A percentile compares a stretch with the other conserved stretches of the same genome.
Evolutionary conservation across 2,113 vertebrate species (phyloP).

Genomic region (Mus spicilegus): DNA sequence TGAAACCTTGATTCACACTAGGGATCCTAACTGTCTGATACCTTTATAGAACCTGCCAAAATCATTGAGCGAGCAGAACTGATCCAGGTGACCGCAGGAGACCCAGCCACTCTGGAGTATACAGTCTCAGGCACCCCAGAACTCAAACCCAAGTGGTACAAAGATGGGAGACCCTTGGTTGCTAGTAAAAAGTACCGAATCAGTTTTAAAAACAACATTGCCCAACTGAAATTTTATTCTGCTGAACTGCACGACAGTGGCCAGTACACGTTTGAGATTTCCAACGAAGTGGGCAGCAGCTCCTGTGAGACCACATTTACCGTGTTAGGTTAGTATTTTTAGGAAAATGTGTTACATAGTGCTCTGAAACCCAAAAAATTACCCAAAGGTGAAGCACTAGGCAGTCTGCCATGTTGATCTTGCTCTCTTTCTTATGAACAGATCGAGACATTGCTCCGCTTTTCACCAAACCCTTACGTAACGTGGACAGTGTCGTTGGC

Average conservation of each 20-base stretch:
- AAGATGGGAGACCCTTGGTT: slow-evolving; percentile 93
- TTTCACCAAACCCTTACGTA: slow-evolving; percentile 95
- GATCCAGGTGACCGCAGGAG: slow-evolving; percentile 96
- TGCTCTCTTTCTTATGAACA: slow-evolving; percentile 87
- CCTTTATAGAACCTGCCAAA: slow-evolving; percentile 95
- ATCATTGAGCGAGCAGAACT: slow-evolving; percentile 94
- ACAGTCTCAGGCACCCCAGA: slow-evolving; percentile 96
- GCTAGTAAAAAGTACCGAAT: slow-evolving; percentile 96
- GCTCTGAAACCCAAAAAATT: slow-evolving; percentile 36
- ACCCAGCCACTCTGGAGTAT: slow-evolving; percentile 95
- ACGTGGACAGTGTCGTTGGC: slow-evolving; percentile 91
- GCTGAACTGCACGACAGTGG: slow-evolving; percentile 94
- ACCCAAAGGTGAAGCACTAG: background rate
- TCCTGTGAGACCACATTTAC: slow-evolving; percentile 94
- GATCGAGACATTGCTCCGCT: slow-evolving; percentile 96
- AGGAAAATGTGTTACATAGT: background rate
- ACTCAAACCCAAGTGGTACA: slow-evolving; percentile 98
- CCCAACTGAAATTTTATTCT: slow-evolving; percentile 94
- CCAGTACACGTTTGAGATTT: slow-evolving; percentile 95
- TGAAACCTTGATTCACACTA: slow-evolving; percentile 48
- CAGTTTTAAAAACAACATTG: slow-evolving; percentile 94
- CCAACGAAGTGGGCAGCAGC: slow-evolving; percentile 96
- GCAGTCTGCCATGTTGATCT: slow-evolving; percentile 47
- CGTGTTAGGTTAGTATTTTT: slow-evolving; percentile 93
- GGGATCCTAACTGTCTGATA: slow-evolving; percentile 83